These are phyloP conservation scores for Thera britannica DNA, from an alignment of 2,888 invertebrate genomes.

Conservation along the genomic window DNA sequence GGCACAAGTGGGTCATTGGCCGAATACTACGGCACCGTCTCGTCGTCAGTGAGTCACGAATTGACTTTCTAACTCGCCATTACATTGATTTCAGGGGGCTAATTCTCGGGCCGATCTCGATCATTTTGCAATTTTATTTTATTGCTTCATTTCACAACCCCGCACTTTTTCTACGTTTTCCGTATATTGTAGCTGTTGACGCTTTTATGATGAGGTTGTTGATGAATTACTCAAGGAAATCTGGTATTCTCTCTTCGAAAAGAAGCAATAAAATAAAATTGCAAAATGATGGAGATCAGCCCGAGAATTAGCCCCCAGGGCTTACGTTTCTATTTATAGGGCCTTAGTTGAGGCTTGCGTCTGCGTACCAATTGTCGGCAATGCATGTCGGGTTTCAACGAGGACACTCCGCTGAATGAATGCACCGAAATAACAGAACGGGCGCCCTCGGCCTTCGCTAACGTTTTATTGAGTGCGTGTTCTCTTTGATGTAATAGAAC, in stretches of 20 bases:
- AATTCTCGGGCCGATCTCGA: too few relatives aligned
- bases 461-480: conserved; percentile 50
- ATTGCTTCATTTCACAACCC: too few relatives aligned
- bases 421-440: conserved; percentile 70
- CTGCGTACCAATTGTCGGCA: conserved; percentile 39
- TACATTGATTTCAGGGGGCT: conserved; percentile 57
- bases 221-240: too few relatives aligned
- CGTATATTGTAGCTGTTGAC: too few relatives aligned
- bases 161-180: too few relatives aligned
- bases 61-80: conserved; percentile 62
- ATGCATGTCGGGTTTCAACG: conserved; percentile 57
- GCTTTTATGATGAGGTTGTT: too few relatives aligned
- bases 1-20: conserved; percentile 77
- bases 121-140: too few relatives aligned
- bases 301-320: too few relatives aligned
- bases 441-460: conserved; percentile 70
- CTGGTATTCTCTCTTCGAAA: too few relatives aligned
- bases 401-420: conserved; percentile 70
- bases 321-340: conserved; percentile 37
- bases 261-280: too few relatives aligned
- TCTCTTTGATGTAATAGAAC: conserved; percentile 45
- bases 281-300: too few relatives aligned
- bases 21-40: conserved; percentile 65
- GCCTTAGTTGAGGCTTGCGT: conserved; percentile 34
- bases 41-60: conserved; percentile 66